Base-by-base conservation (phyloP, 2,888 invertebrate species). In the Rutpela maculata region DNA sequence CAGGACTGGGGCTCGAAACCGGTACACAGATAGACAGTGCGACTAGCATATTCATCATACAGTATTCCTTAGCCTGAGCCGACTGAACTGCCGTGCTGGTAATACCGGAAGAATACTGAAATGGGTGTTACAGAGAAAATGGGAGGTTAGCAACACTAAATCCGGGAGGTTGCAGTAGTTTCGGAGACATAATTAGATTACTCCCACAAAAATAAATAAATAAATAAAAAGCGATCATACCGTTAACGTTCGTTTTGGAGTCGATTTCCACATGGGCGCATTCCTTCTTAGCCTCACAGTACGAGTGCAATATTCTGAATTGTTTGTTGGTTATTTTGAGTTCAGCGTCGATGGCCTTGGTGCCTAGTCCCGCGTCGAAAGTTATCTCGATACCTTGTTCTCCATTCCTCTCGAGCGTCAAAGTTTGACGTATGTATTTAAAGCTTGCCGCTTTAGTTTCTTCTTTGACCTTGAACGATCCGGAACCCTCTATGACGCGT, bases 231-330 rank as follows among this genome's bases (percentile, higher is more conserved):
- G 50, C 31, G 3, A 18, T 63, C 84, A 83, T 77, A 85, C 86
- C 91, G 69, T 89, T 89, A 7, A 88, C 80, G 76, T 90, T 90
- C 31, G 91, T 87, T 85, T 93, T 93, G 35, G 93, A 92, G 84
- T 93, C 91, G n/a, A 94, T 85, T 84, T 95, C 95, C 22, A 95
- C 91, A 85, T 95, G 93, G 0, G 95, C 94, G 86, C 96, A 96
- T 82, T 95, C 94, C 78, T 95, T 94, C 90, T 94, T 95, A 87
- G 95, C 94, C 82, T 95, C 95, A 87, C 96, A 96, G 87, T 94
- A 94, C 12, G 95, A 94, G 80, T 93, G 92, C 15, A 94, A 93
- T 65, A 93, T 91, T 85, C 94, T 93, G 87, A 95, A 93, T 82
- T 95, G 95, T 80, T 94, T 92, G 89, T 95, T 94, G 59, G 95